Conservation (phyloP, 1,140 invertebrate species). For the Glomeris maerens region DNA sequence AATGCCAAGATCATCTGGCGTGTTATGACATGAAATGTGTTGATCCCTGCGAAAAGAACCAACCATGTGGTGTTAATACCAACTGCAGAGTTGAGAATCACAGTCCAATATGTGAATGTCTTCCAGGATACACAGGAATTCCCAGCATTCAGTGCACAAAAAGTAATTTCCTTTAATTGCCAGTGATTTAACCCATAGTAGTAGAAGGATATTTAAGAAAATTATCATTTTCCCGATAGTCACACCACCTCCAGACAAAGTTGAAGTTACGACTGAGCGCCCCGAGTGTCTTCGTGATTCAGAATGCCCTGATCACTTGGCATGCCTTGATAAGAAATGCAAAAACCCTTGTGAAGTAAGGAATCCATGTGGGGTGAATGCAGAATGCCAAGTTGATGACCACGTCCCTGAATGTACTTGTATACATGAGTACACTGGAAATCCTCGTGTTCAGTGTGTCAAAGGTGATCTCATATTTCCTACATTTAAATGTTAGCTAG, state of each 20-base stretch:
- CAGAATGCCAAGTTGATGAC: constrained; percentile 51
- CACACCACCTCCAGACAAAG: background rate
- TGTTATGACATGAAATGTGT: constrained; percentile 28
- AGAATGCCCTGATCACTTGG: constrained; percentile 61
- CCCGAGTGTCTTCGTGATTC: constrained; percentile 39
- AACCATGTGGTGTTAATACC: constrained; percentile 27
- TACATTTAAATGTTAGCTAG: background rate
- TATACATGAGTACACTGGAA: constrained; percentile 41
- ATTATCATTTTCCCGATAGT: no score
- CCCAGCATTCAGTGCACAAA: constrained; percentile 53
- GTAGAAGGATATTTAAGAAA: no score
- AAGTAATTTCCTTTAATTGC: background rate
- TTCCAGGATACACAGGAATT: constrained; percentile 66
- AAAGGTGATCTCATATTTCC: constrained; percentile 2
- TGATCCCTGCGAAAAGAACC: constrained; percentile 58
- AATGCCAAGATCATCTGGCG: constrained; percentile 25
- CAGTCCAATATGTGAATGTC: constrained; percentile 53
- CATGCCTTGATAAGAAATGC: constrained; percentile 65
- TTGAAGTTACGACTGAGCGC: constrained; percentile 10
- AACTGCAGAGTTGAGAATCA: constrained; percentile 33
- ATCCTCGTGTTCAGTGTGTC: constrained; percentile 18
- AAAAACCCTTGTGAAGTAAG: constrained; percentile 49
- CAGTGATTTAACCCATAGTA: no score
- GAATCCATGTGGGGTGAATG: constrained; percentile 56
- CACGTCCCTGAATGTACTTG: constrained; percentile 49